Evolutionary conservation across 2,113 vertebrate species (phyloP), one percentile per base, ranked within the genome.

Genomic region (Notothenia rossii): DNA sequence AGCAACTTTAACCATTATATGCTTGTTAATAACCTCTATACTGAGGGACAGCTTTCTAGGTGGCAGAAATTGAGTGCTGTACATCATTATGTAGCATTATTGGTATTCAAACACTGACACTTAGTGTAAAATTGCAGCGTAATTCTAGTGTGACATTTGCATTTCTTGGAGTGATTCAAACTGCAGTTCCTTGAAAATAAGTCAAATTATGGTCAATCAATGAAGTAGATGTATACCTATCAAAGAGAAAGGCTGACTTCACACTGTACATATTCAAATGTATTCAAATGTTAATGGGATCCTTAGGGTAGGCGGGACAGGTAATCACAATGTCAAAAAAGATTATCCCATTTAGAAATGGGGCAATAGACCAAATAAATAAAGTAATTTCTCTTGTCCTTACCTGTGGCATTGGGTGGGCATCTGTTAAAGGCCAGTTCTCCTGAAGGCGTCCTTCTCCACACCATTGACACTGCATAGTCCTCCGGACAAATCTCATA

Each of bases 401-500:
- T 95, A 99, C 98, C 98, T 94, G 98, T 99, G 87, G 98, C 98
- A 85, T 99, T 99, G 61, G 97, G 95, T 15, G 98, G 98, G 83
- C 98, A 99, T 85, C 97, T 95, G 85, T 99, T 99, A 86, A 99
- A 99, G 79, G 98, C 97, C 89, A 99, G 89, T 84, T 99, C 98
- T 11, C 98, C 98, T 64, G 98, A 98, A 82, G 98, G 97, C 11
- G 98, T 99, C 90, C 98, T 95, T 94, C 97, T 98, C 98, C 98
- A 99, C 90, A 98, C 96, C 97, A 99, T 97, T 7, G 98, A 96
- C 93, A 97, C 96, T 70, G 98, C 94, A 88, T 98, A 98, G 90
- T 99, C 97, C 94, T 99, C 98, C 0, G 97, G 96, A 93, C 98
- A 99, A 91, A 99, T 99, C 95, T 99, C 98, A 93, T 99, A 99